Evolutionary conservation across 2,888 invertebrate species (phyloP), one percentile per base, ranked within the genome.

Genomic region (Aelia acuminata): DNA sequence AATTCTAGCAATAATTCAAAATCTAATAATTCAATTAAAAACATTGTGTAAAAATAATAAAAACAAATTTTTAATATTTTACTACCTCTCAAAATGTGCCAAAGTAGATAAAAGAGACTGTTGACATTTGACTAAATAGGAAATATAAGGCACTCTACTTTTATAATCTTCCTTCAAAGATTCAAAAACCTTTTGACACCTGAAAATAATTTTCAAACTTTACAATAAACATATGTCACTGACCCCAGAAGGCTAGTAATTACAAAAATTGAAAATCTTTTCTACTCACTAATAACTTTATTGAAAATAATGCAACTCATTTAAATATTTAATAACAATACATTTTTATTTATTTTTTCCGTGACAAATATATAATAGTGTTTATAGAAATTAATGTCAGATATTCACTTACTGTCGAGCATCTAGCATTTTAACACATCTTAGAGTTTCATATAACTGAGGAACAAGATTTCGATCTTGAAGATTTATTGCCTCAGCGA

Each of bases 401-500:
- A 18, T 31, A 63, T 50, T 47, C 31, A 89, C 90, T 89, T 89
- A 94, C 94, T 94, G 94, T 89, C 93, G 93, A 84, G 94, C 94
- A 91, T 96, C 96, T 91, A 97, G 94, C 86, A 95, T 93, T 88
- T 94, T 94, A 53, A 97, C 89, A 35, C 89, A 90, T 88, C 90
- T 84, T 11, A 97, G 93, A 3, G 97, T 96, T 92, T 98, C 97
- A 80, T 96, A 95, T 8, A 97, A 94, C 91, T 96, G 96, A 0
- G 97, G 96, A 86, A 96, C 95, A 90, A 96, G 93, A 84, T 95
- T 94, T 91, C 95, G 94, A 91, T 97, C 95, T 91, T 96, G 96
- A 88, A 96, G 93, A 92, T 96, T 96, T 63, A 96, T 95, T 50
- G 97, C 96, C 92, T 97, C 97, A 0, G 97, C 97, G 90, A 97